Percentiles rank a stretch among this genome's conserved stretches.
Conservation (phyloP, 2,113 vertebrate species). For the Taxidea taxus region DNA sequence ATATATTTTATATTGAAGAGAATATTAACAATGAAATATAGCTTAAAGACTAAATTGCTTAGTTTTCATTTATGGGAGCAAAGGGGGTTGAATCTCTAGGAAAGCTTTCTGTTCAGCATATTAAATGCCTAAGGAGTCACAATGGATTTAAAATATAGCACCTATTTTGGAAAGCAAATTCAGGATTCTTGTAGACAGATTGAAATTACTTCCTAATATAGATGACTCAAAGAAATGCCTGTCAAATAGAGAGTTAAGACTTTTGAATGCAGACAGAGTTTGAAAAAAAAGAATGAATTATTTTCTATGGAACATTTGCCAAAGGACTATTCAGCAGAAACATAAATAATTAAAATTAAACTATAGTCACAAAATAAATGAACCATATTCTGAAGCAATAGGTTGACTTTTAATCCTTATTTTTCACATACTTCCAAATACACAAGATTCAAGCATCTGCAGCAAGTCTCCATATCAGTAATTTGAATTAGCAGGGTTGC, state of each 20-base stretch:
- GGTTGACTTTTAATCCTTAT: neutral
- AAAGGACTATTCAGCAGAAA: slow-evolving; percentile 29
- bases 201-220: slow-evolving; percentile 50
- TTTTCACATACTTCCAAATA: neutral
- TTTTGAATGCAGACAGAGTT: slow-evolving; percentile 24
- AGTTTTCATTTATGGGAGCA: neutral
- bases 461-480: neutral
- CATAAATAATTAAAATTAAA: slow-evolving; percentile 57
- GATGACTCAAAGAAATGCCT: slow-evolving; percentile 20
- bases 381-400: neutral
- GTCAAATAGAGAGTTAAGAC: slow-evolving; percentile 33
- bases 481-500: neutral
- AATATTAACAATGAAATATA: neutral
- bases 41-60: neutral
- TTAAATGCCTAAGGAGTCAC: neutral
- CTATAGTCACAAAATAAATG: neutral
- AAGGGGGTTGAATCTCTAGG: neutral
- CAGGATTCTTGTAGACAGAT: slow-evolving; percentile 5
- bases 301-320: neutral
- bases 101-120: neutral
- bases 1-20: neutral
- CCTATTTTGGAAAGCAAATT: slow-evolving; percentile 36
- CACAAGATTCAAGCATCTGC: neutral
- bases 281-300: neutral
- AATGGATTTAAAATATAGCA: neutral